Evolutionary conservation across 2,113 vertebrate genomes (phyloP).

Genomic region (Elgaria multicarinata): DNA sequence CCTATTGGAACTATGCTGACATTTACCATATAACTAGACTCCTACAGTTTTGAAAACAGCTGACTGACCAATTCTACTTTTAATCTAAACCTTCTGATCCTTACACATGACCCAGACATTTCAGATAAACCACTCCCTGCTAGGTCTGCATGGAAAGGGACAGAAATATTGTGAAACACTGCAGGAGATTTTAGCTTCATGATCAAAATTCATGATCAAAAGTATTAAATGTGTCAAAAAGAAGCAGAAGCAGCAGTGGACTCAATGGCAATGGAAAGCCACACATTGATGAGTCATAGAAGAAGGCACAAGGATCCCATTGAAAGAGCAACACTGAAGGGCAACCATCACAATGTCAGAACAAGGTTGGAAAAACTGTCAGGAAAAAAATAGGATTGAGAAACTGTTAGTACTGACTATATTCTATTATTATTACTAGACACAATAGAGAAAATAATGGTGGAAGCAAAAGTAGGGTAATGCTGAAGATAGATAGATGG

Average conservation of each 20-base stretch:
- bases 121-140: not conserved
- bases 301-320: not conserved
- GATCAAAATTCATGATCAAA: constrained; percentile 2
- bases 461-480: no score
- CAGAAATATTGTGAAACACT: not conserved
- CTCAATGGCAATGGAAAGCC: not conserved
- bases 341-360: not conserved
- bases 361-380: not conserved
- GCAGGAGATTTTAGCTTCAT: not conserved
- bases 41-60: not conserved
- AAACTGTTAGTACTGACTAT: not conserved
- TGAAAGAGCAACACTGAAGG: not conserved
- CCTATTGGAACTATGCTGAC: not conserved
- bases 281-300: not conserved
- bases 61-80: not conserved
- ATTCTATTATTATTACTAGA: no score
- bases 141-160: not conserved
- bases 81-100: not conserved
- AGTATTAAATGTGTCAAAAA: constrained; percentile 12
- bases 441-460: not conserved
- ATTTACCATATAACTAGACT: not conserved
- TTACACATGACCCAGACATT: not conserved
- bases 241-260: not conserved
- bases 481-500: not conserved
- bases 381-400: not conserved